A percentile compares a stretch with the other conserved stretches of the same genome.
Conservation (phyloP, 2,888 invertebrate genomes). For the Geophilus truncorum region DNA sequence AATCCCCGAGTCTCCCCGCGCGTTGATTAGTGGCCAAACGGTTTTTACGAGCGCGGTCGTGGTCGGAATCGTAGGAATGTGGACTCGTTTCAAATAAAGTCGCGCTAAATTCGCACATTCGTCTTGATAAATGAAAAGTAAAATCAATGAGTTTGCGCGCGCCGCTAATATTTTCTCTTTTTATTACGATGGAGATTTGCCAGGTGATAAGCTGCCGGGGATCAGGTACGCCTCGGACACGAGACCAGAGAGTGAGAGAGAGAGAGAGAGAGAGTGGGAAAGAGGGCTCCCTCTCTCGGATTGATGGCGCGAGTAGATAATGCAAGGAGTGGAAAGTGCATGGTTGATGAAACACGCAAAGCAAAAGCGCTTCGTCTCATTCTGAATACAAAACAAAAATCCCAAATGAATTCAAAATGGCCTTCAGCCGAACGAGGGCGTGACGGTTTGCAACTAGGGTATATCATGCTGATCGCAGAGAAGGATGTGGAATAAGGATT, state of each 20-base stretch:
- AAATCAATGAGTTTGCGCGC: not conserved
- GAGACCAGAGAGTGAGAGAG: not conserved
- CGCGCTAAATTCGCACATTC: not conserved
- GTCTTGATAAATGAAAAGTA: constrained; percentile 1
- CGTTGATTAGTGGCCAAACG: constrained; percentile 1
- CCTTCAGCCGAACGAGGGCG: not conserved
- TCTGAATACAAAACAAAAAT: not conserved
- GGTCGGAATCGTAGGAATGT: not conserved
- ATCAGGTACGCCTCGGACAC: not conserved
- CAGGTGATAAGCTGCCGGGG: constrained; percentile 3
- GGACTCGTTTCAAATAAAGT: not conserved
- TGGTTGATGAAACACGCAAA: not conserved
- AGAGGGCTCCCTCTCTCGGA: not conserved
- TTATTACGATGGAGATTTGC: not conserved
- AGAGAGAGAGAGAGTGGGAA: not conserved
- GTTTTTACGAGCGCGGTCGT: not conserved
- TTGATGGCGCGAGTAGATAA: not conserved
- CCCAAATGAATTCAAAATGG: not conserved
- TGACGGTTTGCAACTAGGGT: not conserved
- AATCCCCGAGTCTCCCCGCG: not conserved
- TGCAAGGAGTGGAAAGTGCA: not conserved
- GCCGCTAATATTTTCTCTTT: not conserved
- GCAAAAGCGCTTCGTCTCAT: not conserved
- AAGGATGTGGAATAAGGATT: too few species aligned
- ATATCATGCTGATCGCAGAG: not conserved